Conservation (phyloP, 2,888 invertebrate genomes). For the Oscheius sp. region DNA sequence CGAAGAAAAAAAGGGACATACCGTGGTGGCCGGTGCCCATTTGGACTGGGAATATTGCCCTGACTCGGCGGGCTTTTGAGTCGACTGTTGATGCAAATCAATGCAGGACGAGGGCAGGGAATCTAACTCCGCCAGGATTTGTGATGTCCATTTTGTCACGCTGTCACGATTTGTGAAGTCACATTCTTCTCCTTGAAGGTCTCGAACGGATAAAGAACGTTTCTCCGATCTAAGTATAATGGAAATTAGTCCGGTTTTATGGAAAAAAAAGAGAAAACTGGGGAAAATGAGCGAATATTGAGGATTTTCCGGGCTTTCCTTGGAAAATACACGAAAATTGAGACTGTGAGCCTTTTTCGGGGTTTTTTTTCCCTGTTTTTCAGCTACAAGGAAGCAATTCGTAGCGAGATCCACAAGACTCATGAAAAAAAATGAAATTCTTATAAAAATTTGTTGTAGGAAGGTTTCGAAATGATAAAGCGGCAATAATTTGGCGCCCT, state of each 20-base stretch:
- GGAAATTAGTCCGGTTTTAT: too few species aligned
- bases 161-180: slow-evolving; percentile 56
- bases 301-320: too few species aligned
- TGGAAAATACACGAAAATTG: background rate
- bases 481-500: too few species aligned
- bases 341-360: too few species aligned
- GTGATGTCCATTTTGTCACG: slow-evolving; percentile 60
- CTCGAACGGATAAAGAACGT: slow-evolving; percentile 54
- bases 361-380: too few species aligned
- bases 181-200: slow-evolving; percentile 55
- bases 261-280: too few species aligned
- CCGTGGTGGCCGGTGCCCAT: slow-evolving; percentile 18
- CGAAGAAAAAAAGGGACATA: background rate
- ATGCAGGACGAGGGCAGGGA: slow-evolving; percentile 54
- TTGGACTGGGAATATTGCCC: background rate
- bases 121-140: slow-evolving; percentile 61
- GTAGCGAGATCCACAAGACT: too few species aligned
- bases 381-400: too few species aligned
- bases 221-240: slow-evolving; percentile 38
- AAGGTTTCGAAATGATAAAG: background rate
- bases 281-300: too few species aligned
- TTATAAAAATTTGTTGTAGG: background rate
- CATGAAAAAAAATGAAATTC: background rate
- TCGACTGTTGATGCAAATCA: slow-evolving; percentile 29
- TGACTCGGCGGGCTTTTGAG: too few species aligned